Conservation (phyloP, 23 tunicate species). For the Ascidia mentula region DNA sequence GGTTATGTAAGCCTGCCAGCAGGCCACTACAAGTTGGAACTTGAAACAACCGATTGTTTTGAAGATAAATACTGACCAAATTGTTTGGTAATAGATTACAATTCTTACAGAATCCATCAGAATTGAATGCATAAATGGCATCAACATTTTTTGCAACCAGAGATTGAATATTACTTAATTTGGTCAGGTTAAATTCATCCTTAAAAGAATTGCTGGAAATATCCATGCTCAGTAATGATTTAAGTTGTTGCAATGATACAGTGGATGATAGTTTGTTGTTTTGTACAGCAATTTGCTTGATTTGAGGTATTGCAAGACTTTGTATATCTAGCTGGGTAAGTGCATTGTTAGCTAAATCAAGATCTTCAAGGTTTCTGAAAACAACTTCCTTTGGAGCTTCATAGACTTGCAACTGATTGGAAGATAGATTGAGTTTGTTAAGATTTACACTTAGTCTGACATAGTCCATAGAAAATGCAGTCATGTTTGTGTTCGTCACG, state of each 20-base stretch:
- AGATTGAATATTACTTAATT: background rate
- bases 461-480: background rate
- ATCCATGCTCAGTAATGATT: background rate
- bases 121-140: background rate
- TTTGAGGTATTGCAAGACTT: background rate
- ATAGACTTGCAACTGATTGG: background rate
- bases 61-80: conserved; percentile 4
- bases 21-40: conserved; percentile 49
- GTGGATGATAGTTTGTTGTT: conserved; percentile 12
- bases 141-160: background rate
- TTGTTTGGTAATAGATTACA: conserved; percentile 26
- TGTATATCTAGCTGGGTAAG: conserved; percentile 9
- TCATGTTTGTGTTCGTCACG: conserved; percentile 10
- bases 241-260: background rate
- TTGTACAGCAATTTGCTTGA: conserved; percentile 8
- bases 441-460: background rate
- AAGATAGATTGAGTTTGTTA: conserved; percentile 17
- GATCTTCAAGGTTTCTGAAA: background rate
- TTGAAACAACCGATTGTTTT: conserved; percentile 15
- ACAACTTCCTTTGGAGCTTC: background rate
- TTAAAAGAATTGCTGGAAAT: background rate
- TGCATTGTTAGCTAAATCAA: conserved; percentile 25
- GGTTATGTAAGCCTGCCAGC: conserved; percentile 47
- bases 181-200: background rate
- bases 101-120: background rate